Percentiles rank a stretch among this genome's conserved stretches.
Evolutionary conservation across 2,797 vertebrate species (phyloP).

Genomic region (Clamator glandarius): DNA sequence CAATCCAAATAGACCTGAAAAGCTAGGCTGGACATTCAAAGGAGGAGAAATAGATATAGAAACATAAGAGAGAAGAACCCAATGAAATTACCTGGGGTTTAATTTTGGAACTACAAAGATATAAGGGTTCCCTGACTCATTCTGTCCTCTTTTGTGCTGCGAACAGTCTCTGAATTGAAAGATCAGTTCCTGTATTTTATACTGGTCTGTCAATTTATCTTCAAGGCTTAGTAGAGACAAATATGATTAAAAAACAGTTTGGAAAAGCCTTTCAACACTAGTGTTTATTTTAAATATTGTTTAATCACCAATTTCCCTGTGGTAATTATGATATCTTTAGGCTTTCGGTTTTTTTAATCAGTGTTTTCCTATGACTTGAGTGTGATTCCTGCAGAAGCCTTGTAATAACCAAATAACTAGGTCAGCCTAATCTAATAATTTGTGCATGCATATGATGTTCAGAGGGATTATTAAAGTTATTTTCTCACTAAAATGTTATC

Average conservation of each 20-base stretch:
- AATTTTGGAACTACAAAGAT: slow-evolving; percentile 14
- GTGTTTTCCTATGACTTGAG: slow-evolving; percentile 58
- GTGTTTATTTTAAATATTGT: slow-evolving; percentile 67
- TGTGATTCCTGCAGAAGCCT: slow-evolving; percentile 61
- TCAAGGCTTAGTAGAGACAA: slow-evolving; percentile 60
- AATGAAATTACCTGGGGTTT: not conserved
- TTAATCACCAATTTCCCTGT: slow-evolving; percentile 63
- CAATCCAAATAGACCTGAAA: not conserved
- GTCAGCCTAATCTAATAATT: slow-evolving; percentile 68
- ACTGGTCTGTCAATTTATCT: slow-evolving; percentile 52
- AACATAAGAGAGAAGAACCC: not conserved
- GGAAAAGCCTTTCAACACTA: slow-evolving; percentile 47
- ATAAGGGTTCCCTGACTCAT: not conserved
- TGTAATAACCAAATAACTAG: slow-evolving; percentile 65
- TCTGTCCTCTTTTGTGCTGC: not conserved
- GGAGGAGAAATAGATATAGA: not conserved
- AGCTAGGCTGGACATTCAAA: not conserved
- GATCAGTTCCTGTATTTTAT: slow-evolving; percentile 35
- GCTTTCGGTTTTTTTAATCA: slow-evolving; percentile 34
- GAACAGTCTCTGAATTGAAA: slow-evolving; percentile 12
- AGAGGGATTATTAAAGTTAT: slow-evolving; percentile 58
- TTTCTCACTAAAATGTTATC: slow-evolving; percentile 58
- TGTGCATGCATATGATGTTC: slow-evolving; percentile 56
- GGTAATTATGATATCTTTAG: slow-evolving; percentile 61
- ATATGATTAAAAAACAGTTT: slow-evolving; percentile 64